phyloP scores from a whole-genome alignment of 1,140 invertebrate species.

The Aphaenogaster rudis region DNA sequence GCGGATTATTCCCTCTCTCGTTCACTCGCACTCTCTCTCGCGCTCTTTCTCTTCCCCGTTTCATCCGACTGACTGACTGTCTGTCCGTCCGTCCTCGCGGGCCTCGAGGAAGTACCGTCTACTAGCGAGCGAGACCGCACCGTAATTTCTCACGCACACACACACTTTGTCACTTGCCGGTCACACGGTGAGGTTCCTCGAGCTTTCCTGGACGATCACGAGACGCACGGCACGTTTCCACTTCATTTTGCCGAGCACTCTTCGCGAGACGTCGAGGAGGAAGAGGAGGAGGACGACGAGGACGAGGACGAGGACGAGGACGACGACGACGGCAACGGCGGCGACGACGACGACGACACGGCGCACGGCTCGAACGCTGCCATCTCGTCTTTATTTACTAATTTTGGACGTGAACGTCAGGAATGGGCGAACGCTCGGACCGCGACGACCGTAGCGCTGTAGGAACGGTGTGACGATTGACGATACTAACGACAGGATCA shows the following conservation, averaged over 20 bases:
- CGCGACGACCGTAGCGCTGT: neutral
- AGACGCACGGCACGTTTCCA: conserved; percentile 77
- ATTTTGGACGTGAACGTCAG: conserved; percentile 82
- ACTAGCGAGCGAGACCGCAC: conserved; percentile 47
- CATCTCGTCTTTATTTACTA: conserved; percentile 86
- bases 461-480: no score
- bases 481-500: no score
- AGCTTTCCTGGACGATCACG: conserved; percentile 67
- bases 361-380: conserved; percentile 79
- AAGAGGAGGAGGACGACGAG: conserved; percentile 29
- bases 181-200: conserved; percentile 36
- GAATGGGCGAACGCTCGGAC: conserved; percentile 53
- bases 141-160: conserved; percentile 66
- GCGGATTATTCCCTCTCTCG: conserved; percentile 78
- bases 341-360: conserved; percentile 75
- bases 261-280: conserved; percentile 40
- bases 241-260: conserved; percentile 83
- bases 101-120: conserved; percentile 47
- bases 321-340: conserved; percentile 13
- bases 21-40: conserved; percentile 38
- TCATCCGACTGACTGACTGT: conserved; percentile 16
- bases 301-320: conserved; percentile 51
- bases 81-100: conserved; percentile 31
- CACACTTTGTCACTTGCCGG: conserved; percentile 57
- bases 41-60: conserved; percentile 17